A percentile compares a stretch with the other conserved stretches of the same genome.
Evolutionary conservation across 2,113 vertebrate species (phyloP).

Genomic region (Silurus asotus): DNA sequence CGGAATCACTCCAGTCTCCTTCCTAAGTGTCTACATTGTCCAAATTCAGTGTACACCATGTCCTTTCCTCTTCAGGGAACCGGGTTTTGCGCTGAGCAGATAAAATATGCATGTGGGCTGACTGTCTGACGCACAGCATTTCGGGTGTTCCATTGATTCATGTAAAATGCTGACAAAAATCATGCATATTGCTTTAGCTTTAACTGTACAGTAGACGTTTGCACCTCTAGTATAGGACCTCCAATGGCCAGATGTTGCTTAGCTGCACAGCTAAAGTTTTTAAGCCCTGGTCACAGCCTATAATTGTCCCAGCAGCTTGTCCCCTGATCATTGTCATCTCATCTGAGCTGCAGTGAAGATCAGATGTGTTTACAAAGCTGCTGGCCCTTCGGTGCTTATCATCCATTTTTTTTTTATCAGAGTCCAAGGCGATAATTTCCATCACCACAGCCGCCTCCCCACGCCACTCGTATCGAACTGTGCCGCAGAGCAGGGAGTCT

Average conservation of each 20-base stretch:
- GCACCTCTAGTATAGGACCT: neutral
- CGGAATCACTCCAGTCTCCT: neutral
- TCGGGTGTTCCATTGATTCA: neutral
- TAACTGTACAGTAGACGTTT: neutral
- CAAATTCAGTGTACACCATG: neutral
- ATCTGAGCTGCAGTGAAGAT: neutral
- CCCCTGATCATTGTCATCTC: neutral
- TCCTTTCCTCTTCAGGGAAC: neutral
- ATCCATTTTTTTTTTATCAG: slow-evolving; percentile 37
- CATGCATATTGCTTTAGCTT: neutral
- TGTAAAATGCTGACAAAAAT: neutral
- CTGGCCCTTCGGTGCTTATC: slow-evolving; percentile 10
- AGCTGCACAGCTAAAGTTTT: neutral
- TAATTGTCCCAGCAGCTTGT: neutral
- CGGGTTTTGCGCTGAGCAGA: neutral
- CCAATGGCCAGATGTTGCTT: neutral
- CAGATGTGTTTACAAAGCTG: neutral
- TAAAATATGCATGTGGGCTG: neutral
- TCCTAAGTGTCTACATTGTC: neutral
- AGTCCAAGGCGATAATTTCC: slow-evolving; percentile 29
- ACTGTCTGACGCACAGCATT: neutral
- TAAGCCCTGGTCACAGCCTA: neutral
- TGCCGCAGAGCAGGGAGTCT: neutral
- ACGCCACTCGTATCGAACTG: slow-evolving; percentile 31
- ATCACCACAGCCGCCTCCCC: neutral